A percentile compares a stretch with the other conserved stretches of the same genome.
Conservation (phyloP, 1,140 invertebrate species). For the Drosophila baimaii region DNA sequence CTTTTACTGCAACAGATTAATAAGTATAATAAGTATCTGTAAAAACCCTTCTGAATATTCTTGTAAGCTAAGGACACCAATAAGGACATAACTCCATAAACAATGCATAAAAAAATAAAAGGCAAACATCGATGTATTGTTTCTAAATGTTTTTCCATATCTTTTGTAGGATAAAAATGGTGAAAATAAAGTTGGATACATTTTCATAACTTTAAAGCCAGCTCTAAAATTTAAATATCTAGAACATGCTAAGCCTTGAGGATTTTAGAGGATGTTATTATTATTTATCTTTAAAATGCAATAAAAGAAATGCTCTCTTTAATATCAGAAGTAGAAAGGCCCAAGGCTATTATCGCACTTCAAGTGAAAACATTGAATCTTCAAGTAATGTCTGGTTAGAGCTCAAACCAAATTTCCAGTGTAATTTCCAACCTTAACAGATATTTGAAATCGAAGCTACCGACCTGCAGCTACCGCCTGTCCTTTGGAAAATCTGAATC, state of each 20-base stretch:
- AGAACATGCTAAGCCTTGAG: too few relatives aligned
- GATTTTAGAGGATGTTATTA: background rate
- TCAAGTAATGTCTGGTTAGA: background rate
- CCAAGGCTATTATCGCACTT: background rate
- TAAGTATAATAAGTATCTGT: background rate
- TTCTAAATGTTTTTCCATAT: too few relatives aligned
- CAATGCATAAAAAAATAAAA: too few relatives aligned
- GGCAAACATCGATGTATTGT: too few relatives aligned
- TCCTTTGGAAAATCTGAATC: slow-evolving; percentile 23
- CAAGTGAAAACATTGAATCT: background rate
- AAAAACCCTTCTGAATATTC: background rate
- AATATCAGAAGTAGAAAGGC: background rate
- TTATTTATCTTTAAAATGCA: background rate
- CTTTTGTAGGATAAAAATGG: too few relatives aligned
- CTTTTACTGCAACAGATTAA: background rate
- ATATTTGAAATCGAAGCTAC: slow-evolving; percentile 12
- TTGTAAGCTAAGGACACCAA: background rate
- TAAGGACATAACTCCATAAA: background rate
- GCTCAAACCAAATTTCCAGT: background rate
- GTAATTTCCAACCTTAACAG: background rate
- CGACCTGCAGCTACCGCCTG: background rate
- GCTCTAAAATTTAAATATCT: too few relatives aligned
- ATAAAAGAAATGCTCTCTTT: background rate
- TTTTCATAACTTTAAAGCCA: too few relatives aligned
- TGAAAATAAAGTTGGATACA: too few relatives aligned